Base-by-base conservation (phyloP, 2,888 invertebrate genomes). In the Drosophila demipolita region DNA sequence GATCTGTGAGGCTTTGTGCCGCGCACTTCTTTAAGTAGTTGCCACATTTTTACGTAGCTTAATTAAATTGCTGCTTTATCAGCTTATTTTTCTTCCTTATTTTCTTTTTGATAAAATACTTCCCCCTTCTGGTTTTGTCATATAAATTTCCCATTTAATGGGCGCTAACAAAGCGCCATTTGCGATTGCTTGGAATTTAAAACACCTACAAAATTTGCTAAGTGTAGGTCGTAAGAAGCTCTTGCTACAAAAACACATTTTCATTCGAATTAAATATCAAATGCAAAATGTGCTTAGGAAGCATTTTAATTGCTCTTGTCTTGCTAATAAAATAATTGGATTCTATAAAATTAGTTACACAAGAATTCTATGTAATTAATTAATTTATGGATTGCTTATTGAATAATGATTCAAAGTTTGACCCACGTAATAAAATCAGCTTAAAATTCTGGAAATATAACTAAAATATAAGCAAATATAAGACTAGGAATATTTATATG, bases 11-110 rank as follows among this genome's bases (percentile, higher is more conserved):
- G 73, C 71, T 78, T 87, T 75, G 54, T 60, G 54, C 58, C 59
- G 71, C 70, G 60, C 73, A 33, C 60, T 54, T 49, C 64, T 75
- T 71, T 71, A 62, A 68, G 53, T 58, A 71, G 69, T 82, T 87
- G 83, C 55, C 87, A 85, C 85, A 75, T 67, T 75, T 69, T 55
- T 49, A 49, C 45, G 54, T 35, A 48, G 71, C 77, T 78, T 78
- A 78, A 78, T 78, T 78, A 78, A 78, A 76, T 67, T 68, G 76
- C 76, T 59, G 42, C 49, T 26, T 48, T 17, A 66, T 55, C 23
- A 36, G 33, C 35, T 52, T 57, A 5, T 23, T 23, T 53, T 12
- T 4, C 5, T 12, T 15, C 5, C 29, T 6, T 29, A 29, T 1
- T 15, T 3, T 9, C 1, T 23, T 23, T 3, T 15, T 15, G 9